These are phyloP conservation scores for Gastracanthus pulcherrimus DNA, from an alignment of 2,888 invertebrate genomes.

Conservation along the genomic window DNA sequence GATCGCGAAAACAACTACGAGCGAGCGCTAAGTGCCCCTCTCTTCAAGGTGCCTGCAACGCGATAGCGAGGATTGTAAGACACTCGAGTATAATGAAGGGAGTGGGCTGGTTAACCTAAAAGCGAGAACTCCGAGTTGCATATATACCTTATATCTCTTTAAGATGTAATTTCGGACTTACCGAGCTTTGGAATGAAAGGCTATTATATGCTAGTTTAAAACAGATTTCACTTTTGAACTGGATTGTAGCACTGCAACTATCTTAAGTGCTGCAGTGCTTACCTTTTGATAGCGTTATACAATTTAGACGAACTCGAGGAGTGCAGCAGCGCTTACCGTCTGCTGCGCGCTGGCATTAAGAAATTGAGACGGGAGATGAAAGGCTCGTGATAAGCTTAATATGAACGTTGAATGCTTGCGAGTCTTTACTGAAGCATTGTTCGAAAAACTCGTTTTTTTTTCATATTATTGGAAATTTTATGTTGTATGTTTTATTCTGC, in stretches of 20 bases:
- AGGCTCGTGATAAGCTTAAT: neutral
- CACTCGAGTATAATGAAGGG: neutral
- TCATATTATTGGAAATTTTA: neutral
- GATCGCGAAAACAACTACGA: neutral
- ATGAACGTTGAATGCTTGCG: neutral
- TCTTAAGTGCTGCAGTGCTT: neutral
- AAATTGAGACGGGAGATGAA: constrained; percentile 10
- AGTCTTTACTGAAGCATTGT: neutral
- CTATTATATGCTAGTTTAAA: neutral
- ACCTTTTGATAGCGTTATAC: neutral
- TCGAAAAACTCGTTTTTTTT: neutral
- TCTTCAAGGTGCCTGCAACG: neutral
- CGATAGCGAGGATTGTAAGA: neutral
- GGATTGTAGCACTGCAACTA: neutral
- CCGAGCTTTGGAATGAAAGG: no score
- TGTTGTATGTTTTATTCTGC: no score
- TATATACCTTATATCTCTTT: neutral
- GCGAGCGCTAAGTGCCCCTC: neutral
- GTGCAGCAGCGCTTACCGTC: neutral
- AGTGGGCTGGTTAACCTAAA: neutral
- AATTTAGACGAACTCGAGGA: neutral
- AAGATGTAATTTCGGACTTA: no score
- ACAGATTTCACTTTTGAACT: neutral
- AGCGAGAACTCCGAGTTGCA: neutral
- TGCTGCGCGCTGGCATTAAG: neutral